Conservation (phyloP, 92 coral and sea anemone species). For the Palythoa grandis region DNA sequence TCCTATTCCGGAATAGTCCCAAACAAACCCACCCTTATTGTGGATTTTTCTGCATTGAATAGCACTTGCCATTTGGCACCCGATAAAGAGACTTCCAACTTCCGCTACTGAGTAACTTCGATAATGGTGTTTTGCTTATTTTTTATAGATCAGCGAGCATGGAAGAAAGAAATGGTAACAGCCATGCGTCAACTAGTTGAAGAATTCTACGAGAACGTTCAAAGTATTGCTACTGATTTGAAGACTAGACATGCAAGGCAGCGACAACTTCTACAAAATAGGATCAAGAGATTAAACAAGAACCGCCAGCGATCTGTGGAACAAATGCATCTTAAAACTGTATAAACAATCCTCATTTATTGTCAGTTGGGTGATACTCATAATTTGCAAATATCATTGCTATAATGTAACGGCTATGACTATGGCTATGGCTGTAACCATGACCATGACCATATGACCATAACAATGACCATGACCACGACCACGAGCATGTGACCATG, state of each 20-base stretch:
- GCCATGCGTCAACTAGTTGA: not conserved
- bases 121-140: no score
- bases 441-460: no score
- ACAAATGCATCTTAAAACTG: not conserved
- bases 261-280: not conserved
- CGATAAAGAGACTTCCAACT: not conserved
- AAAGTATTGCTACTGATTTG: not conserved
- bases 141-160: not conserved
- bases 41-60: no score
- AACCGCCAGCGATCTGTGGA: not conserved
- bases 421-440: no score
- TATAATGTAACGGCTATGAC: no score
- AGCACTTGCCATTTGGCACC: not conserved
- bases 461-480: no score
- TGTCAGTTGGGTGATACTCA: no score
- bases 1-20: no score
- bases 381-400: no score
- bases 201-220: conserved; percentile 24
- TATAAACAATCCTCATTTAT: no score
- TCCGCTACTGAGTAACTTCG: not conserved
- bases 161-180: conserved; percentile 11
- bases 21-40: no score
- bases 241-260: conserved; percentile 29
- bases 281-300: not conserved
- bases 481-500: no score